Evolutionary conservation across 2,113 vertebrate species (phyloP), one percentile per base, ranked within the genome.

Genomic region (Oreotrochilus melanogaster): DNA sequence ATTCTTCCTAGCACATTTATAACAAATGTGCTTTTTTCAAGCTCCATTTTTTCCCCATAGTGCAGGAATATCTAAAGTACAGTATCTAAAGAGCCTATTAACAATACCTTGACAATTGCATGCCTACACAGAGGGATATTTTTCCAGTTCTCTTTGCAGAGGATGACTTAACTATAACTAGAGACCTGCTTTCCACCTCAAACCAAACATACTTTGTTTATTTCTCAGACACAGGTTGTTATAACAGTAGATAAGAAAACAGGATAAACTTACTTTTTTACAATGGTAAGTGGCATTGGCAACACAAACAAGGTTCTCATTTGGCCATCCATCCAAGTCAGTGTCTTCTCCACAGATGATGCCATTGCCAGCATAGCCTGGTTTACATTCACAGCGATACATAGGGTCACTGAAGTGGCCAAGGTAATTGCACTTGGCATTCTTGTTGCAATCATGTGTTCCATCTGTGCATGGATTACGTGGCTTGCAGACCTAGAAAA

Each of bases 201-300:
- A 42, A 50, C 10, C 12, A 50, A 53, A 72, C 8, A 11, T 22
- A 62, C 30, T 67, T 33, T 18, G 14, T 25, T 1, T 21, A 39
- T 57, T 62, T 61, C 33, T 51, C 14, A 37, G 31, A 24, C 16
- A 15, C 43, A 74, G n/a, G 24, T 15, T 43, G 21, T 61, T 57
- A 3, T 2, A 84, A 71, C 11, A 4, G 35, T 14, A 22, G 21
- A 6, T 0, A 2, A 30, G n/a, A 35, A 57, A 81, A 60, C 5
- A 66, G 17, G 8, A 84, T 78, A 47, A 83, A 73, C 91, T 75
- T 98, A 99, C 99, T 97, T 99, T 99, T 96, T 99, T 99, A 97
- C 99, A 99, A 97, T 99, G 99, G 95, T 99, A 99, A 48, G 99
- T 99, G 31, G 99, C 99, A 31, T 99, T 99, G 89, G 98, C 98